Evolutionary conservation across 2,113 vertebrate genomes (phyloP).

Genomic region (Serilophus lunatus): DNA sequence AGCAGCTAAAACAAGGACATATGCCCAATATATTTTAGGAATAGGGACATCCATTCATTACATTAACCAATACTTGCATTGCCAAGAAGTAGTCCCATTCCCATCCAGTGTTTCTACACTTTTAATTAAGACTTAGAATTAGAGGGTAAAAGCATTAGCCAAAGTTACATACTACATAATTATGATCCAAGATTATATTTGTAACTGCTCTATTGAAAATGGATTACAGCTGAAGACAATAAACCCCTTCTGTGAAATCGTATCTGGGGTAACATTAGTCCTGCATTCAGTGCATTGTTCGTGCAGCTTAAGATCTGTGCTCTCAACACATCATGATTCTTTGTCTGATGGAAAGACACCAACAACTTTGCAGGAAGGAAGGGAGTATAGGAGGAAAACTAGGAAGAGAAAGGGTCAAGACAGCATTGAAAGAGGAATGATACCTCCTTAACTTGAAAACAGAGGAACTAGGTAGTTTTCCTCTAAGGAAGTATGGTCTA

Average conservation of each 20-base stretch:
- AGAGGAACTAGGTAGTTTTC: constrained; percentile 37
- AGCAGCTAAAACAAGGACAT: neutral
- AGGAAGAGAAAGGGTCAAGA: constrained; percentile 28
- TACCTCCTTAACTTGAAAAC: neutral
- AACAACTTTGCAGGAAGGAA: constrained; percentile 30
- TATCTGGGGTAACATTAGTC: neutral
- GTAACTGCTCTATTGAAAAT: neutral
- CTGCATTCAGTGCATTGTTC: neutral
- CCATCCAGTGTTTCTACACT: neutral
- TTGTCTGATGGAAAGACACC: constrained; percentile 14
- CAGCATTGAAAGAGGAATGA: neutral
- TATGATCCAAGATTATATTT: neutral
- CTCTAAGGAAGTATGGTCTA: constrained; percentile 16
- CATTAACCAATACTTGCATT: neutral
- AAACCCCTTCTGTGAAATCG: constrained; percentile 20
- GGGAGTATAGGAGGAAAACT: neutral
- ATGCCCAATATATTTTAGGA: neutral
- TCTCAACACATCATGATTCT: neutral
- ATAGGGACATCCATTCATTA: neutral
- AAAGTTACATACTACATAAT: neutral
- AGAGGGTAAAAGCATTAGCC: neutral
- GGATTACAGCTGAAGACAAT: constrained; percentile 3
- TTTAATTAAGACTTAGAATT: neutral
- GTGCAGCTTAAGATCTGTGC: neutral
- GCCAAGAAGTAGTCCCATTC: neutral